Conservation (phyloP, 1,140 invertebrate species). For the Homalodisca vitripennis region DNA sequence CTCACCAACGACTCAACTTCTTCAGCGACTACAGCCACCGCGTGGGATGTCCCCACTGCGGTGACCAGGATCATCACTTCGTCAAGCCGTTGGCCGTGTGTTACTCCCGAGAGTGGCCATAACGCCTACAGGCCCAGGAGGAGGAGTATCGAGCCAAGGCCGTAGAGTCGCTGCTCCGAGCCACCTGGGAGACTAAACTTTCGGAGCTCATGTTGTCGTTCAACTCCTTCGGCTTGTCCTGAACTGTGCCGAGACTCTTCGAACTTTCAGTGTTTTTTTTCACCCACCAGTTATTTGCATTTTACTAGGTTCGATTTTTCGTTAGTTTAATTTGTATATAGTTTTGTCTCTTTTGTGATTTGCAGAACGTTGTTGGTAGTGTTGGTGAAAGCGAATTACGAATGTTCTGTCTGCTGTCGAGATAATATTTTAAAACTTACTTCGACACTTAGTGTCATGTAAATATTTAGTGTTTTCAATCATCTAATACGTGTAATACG, state of each 20-base stretch:
- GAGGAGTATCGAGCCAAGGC: conserved; percentile 42
- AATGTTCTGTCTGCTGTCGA: conserved; percentile 7
- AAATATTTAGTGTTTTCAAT: too few species aligned
- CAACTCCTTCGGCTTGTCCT: conserved; percentile 34
- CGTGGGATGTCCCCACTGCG: conserved; percentile 88
- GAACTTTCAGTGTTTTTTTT: background rate
- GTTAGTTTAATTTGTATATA: conserved; percentile 21
- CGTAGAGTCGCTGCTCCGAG: conserved; percentile 37
- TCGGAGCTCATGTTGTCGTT: conserved; percentile 29
- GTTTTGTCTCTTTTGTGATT: conserved; percentile 19
- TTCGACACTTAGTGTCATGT: too few species aligned
- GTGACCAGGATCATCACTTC: conserved; percentile 88
- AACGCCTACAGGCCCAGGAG: conserved; percentile 68
- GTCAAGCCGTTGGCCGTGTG: conserved; percentile 83
- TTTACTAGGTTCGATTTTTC: conserved; percentile 18
- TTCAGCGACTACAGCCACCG: conserved; percentile 95
- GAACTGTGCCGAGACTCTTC: conserved; percentile 4
- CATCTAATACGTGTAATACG: too few species aligned
- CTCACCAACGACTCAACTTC: conserved; percentile 84
- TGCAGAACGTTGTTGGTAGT: background rate
- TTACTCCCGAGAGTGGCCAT: conserved; percentile 82
- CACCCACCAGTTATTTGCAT: conserved; percentile 16
- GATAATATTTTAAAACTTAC: conserved; percentile 16
- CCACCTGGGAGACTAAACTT: conserved; percentile 37
- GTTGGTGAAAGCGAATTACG: background rate